Base-by-base conservation (phyloP, 2,888 invertebrate species). In the Drosophila bunnanda region DNA sequence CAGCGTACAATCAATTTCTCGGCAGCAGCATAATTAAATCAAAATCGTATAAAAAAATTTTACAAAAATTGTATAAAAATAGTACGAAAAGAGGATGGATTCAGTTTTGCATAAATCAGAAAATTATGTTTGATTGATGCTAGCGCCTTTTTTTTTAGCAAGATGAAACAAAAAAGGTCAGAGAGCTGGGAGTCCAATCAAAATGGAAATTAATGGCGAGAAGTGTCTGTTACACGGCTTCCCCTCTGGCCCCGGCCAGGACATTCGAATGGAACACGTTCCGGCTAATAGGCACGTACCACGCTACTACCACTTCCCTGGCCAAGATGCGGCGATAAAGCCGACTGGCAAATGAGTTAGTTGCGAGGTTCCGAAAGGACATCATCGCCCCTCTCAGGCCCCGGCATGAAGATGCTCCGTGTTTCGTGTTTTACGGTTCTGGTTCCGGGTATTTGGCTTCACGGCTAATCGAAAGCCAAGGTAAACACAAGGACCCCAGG, bases 261-360 rank as follows among this genome's bases (percentile, higher is more conserved):
- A 44, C 65, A 75, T 66, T 60, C 73, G 65, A 84, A 84, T 84
- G 86, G 66, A 77, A 82, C 82, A 82, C 82, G 82, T 88, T 67
- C 65, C 58, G 64, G 82, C 77, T 88, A 88, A 82, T 82, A 76
- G 82, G 76, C 88, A 82, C 82, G 82, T 82, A 79, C 72, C 43
- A 68, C 52, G 41, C 69, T 52, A 52, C 50, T 52, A 15, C 50
- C 50, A 52, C 50, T 52, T 52, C 34, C 50, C 50, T 52, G 50
- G 50, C 48, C 70, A 41, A 50, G 73, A 69, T 59, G 72, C 60
- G 72, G 46, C 68, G 71, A 69, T 58, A 70, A 70, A 52, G 71
- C 71, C 39, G 58, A 39, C 59, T 52, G 62, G 71, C 71, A 71
- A 73, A 73, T 72, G 71, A 67, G 67, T 67, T 67, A 67, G 46